Percentiles rank a stretch among this genome's conserved stretches.
Evolutionary conservation across 2,113 vertebrate genomes (phyloP).

Genomic region (Indicator indicator): DNA sequence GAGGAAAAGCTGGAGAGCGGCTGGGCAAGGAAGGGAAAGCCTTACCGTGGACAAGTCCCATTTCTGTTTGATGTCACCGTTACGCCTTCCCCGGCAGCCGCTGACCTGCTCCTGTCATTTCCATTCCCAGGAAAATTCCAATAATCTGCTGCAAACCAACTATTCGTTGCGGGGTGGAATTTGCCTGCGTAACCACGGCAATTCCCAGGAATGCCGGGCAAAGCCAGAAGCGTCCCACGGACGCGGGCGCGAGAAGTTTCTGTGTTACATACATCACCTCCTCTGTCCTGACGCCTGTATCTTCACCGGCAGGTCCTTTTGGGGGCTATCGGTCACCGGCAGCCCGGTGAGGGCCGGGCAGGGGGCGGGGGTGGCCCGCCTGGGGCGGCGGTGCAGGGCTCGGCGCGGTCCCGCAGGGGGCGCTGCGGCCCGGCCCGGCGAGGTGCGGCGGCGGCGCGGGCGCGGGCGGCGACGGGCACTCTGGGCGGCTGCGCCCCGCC

Average conservation of each 20-base stretch:
- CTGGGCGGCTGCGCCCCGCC: background rate
- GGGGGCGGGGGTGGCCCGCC: no score
- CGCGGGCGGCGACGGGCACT: background rate
- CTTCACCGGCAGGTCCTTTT: background rate
- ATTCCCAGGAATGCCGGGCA: background rate
- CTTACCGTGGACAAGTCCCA: rapidly evolving
- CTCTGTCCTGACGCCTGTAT: rapidly evolving
- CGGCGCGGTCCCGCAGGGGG: background rate
- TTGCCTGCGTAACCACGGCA: background rate
- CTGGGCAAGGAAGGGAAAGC: background rate
- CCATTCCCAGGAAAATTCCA: background rate
- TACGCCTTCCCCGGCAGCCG: background rate
- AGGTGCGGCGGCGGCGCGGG: background rate
- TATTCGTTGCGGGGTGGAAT: no score
- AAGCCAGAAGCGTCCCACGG: background rate
- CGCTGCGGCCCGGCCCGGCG: background rate
- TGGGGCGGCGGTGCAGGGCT: background rate
- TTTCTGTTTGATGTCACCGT: background rate
- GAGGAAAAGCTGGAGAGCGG: background rate
- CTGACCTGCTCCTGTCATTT: background rate
- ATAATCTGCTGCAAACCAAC: background rate
- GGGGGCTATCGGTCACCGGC: no score
- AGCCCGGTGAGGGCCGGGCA: background rate
- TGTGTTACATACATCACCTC: no score
- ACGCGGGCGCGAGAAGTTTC: no score